These are phyloP conservation scores for Serilophus lunatus DNA, from an alignment of 2,113 vertebrate species.

Conservation along the genomic window DNA sequence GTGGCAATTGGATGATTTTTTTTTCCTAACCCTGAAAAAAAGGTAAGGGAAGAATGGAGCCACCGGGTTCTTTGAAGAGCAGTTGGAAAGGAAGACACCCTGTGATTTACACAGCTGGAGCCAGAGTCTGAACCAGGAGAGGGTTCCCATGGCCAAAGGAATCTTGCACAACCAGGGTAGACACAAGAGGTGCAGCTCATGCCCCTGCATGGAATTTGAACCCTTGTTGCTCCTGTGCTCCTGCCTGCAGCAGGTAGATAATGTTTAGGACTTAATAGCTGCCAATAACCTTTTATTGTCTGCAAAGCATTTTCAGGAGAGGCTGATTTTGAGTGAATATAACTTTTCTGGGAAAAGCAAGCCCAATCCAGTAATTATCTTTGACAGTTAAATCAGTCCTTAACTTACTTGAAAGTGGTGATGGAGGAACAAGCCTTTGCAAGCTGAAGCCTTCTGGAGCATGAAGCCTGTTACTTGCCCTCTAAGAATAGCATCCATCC, in stretches of 20 bases:
- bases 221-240: background rate
- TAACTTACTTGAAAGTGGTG: background rate
- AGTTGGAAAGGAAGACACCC: rapidly evolving
- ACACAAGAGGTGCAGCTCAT: background rate
- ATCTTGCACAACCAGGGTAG: rapidly evolving
- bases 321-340: background rate
- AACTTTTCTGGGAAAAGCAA: background rate
- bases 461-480: background rate
- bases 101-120: background rate
- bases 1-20: background rate
- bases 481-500: conserved; percentile 7
- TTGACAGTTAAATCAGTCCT: conserved; percentile 10
- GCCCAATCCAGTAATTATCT: background rate
- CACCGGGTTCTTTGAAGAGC: background rate
- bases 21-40: background rate
- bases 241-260: background rate
- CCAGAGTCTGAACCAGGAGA: background rate
- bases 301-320: conserved; percentile 2
- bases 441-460: conserved; percentile 24
- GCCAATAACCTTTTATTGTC: conserved; percentile 25
- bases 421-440: conserved; percentile 50
- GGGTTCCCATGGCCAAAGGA: rapidly evolving
- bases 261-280: background rate
- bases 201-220: background rate
- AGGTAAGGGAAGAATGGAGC: background rate